A percentile compares a stretch with the other conserved stretches of the same genome.
Evolutionary conservation across 2,888 invertebrate species (phyloP).

Genomic region (Drosophila barbarae): DNA sequence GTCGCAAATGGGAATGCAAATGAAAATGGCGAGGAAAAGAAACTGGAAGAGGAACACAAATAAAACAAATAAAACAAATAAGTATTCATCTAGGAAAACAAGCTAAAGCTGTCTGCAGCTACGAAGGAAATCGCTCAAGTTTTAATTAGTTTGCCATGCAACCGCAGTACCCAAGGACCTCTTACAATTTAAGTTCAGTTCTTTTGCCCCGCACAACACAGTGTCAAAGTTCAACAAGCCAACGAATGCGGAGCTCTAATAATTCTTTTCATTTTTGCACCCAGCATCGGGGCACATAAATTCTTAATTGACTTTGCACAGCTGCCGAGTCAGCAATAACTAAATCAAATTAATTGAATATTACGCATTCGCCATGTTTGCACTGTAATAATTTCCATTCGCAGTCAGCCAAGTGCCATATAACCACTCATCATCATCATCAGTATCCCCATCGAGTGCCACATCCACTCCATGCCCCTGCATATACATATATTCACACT

Average conservation of each 20-base stretch:
- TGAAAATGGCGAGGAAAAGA: slow-evolving; percentile 4
- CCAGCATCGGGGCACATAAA: slow-evolving; percentile 44
- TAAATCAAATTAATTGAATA: slow-evolving; percentile 67
- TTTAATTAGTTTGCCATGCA: slow-evolving; percentile 71
- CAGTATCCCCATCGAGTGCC: slow-evolving; percentile 19
- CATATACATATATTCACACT: slow-evolving; percentile 38
- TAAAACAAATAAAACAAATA: slow-evolving; percentile 13
- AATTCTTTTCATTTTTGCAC: slow-evolving; percentile 31
- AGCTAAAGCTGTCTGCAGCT: slow-evolving; percentile 57
- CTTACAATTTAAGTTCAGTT: slow-evolving; percentile 33
- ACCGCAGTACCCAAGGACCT: slow-evolving; percentile 21
- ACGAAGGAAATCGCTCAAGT: slow-evolving; percentile 62
- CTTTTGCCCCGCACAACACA: slow-evolving; percentile 16
- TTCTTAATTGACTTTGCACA: slow-evolving; percentile 66
- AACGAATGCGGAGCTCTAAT: slow-evolving; percentile 45
- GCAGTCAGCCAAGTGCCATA: slow-evolving; percentile 25
- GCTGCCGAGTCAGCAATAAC: slow-evolving; percentile 26
- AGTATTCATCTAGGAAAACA: slow-evolving; percentile 39
- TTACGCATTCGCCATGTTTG: slow-evolving; percentile 58
- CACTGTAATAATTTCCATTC: slow-evolving; percentile 37
- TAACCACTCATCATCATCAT: slow-evolving; percentile 24
- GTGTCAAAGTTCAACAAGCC: slow-evolving; percentile 59
- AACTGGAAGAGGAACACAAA: slow-evolving; percentile 11
- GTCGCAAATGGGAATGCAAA: slow-evolving; percentile 31
- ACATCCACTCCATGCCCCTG: slow-evolving; percentile 34